Base-by-base conservation (phyloP, 2,888 invertebrate species). In the Drosophila colorata region DNA sequence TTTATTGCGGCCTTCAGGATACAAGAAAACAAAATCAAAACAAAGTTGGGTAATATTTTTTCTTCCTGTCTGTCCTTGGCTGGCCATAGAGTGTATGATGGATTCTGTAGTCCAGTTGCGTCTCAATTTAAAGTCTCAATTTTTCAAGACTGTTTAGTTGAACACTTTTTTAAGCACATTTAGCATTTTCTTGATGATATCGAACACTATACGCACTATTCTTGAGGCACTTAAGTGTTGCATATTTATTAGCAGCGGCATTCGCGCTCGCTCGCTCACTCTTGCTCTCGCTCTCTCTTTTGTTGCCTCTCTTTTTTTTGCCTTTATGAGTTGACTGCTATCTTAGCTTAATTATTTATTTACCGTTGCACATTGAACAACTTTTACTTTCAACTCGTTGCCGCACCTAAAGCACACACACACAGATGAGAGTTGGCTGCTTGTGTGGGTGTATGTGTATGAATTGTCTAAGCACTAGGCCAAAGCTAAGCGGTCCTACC, bases 321-420 rank as follows among this genome's bases (percentile, higher is more conserved):
- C 18, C 65, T 38, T 43, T 43, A 20, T 25, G 23, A 31, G 16
- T 60, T 55, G 37, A 40, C 40, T 59, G 43, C 16, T 52, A 37
- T 48, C 28, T 64, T 53, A 23, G 59, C 53, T 72, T 64, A 71
- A 74, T 72, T 81, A 84, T 81, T 75, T 75, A 78, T 85, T 72
- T 71, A 83, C 57, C 66, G 52, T 70, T 77, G 75, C 79, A 83
- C 88, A 69, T 65, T 61, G 65, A 63, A 65, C 63, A 70, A 78
- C 79, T 83, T 87, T 87, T 69, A 76, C 72, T 82, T 82, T 88
- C 65, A 67, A 52, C 47, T 61, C 58, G 61, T 49, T 77, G 74
- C 72, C 87, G 81, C 85, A 87, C 81, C 85, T 74, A 74, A 57
- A 65, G 56, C 33, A 20, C 49, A 46, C 38, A 46, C 37, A 41